phyloP scores from a whole-genome alignment of 2,888 invertebrate species.

The Oligia latruncula region DNA sequence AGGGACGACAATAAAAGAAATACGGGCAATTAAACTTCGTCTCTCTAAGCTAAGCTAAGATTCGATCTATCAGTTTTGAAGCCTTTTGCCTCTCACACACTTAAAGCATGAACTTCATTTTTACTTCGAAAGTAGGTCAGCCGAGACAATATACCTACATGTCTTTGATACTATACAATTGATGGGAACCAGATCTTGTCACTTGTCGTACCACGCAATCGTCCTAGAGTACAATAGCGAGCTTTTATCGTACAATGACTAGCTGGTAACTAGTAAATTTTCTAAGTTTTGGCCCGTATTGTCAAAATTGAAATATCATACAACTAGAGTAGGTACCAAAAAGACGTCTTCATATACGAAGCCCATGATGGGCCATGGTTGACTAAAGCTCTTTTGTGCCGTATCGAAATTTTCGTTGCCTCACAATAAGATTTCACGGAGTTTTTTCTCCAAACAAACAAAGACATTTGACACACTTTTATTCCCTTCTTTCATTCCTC shows the following conservation, averaged over 20 bases:
- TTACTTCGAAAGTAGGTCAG: conserved; percentile 17
- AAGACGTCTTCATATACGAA: neutral
- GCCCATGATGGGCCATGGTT: neutral
- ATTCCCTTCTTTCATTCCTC: neutral
- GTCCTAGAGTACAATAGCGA: neutral
- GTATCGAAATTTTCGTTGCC: neutral
- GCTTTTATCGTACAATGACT: neutral
- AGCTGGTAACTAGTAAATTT: neutral
- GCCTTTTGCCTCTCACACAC: neutral
- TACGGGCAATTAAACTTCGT: no score
- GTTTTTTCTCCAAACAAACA: neutral
- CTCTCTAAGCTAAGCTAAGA: neutral
- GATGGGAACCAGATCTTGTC: conserved; percentile 30
- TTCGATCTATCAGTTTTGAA: neutral
- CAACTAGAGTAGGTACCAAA: neutral
- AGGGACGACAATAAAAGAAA: neutral
- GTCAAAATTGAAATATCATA: neutral
- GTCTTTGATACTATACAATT: conserved; percentile 7
- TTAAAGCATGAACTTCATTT: neutral
- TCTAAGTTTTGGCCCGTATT: no score
- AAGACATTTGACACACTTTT: neutral
- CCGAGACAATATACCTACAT: conserved; percentile 9
- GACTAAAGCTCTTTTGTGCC: neutral
- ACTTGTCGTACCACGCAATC: conserved; percentile 8
- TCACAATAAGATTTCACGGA: neutral